These are phyloP conservation scores for Anthoptus insignis DNA, from an alignment of 2,888 invertebrate species.

Conservation along the genomic window DNA sequence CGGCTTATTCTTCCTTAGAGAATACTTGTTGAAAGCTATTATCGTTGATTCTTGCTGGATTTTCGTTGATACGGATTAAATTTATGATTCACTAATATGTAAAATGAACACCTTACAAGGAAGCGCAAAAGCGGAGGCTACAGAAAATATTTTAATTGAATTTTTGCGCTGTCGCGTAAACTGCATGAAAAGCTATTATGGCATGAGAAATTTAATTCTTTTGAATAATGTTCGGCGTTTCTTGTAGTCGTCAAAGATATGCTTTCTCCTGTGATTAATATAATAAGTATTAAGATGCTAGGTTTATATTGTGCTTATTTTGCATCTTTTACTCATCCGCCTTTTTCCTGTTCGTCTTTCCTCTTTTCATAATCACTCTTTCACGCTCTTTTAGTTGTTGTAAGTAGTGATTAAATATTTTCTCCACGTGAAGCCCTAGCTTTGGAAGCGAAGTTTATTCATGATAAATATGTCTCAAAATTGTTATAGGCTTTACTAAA, in stretches of 20 bases:
- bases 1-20: background rate
- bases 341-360: no score
- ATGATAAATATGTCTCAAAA: no score
- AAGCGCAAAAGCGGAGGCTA: background rate
- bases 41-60: background rate
- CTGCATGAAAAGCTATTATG: background rate
- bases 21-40: background rate
- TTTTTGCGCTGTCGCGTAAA: background rate
- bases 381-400: no score
- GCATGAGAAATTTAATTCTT: background rate
- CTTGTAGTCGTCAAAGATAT: background rate
- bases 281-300: no score
- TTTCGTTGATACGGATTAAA: background rate
- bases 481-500: no score
- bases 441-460: no score
- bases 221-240: background rate
- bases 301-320: no score
- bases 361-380: no score
- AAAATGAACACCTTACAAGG: background rate
- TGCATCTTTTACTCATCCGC: no score
- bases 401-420: no score
- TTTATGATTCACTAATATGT: background rate
- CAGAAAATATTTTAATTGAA: constrained; percentile 6
- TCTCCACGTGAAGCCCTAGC: no score
- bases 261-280: no score